phyloP scores from a whole-genome alignment of 23 tunicate species.

The Ascidia mentula region DNA sequence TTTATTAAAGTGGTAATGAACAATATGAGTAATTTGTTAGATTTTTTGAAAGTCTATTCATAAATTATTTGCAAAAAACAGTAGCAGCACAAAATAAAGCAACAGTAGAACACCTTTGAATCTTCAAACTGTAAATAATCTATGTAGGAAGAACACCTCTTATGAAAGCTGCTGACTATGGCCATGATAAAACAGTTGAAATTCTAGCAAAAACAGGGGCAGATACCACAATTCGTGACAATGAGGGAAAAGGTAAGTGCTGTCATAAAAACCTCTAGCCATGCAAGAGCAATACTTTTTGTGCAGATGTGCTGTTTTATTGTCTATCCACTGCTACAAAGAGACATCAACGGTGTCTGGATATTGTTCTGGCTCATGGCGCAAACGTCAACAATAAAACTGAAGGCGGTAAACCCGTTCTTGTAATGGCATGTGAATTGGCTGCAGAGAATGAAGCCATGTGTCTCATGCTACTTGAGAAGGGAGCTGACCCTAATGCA shows the following conservation, averaged over 20 bases:
- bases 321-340: slow-evolving; percentile 79
- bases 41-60: too few species aligned
- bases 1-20: too few species aligned
- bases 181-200: slow-evolving; percentile 86
- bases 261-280: background rate
- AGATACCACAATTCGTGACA: slow-evolving; percentile 59
- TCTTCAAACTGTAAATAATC: too few species aligned
- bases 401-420: slow-evolving; percentile 48
- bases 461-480: slow-evolving; percentile 85
- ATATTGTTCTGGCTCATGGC: slow-evolving; percentile 66
- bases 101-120: too few species aligned
- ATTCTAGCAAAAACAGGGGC: slow-evolving; percentile 85
- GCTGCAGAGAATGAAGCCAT: slow-evolving; percentile 63
- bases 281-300: background rate
- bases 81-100: too few species aligned
- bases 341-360: slow-evolving; percentile 77
- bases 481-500: slow-evolving; percentile 79
- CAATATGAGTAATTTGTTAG: too few species aligned
- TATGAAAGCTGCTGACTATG: slow-evolving; percentile 91
- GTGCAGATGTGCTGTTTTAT: slow-evolving; percentile 68
- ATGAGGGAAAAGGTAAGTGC: slow-evolving; percentile 59
- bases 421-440: slow-evolving; percentile 71
- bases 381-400: slow-evolving; percentile 60
- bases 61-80: too few species aligned
- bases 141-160: slow-evolving; percentile 82